Evolutionary conservation across 2,113 vertebrate species (phyloP).

Genomic region (Peucedramus taeniatus): DNA sequence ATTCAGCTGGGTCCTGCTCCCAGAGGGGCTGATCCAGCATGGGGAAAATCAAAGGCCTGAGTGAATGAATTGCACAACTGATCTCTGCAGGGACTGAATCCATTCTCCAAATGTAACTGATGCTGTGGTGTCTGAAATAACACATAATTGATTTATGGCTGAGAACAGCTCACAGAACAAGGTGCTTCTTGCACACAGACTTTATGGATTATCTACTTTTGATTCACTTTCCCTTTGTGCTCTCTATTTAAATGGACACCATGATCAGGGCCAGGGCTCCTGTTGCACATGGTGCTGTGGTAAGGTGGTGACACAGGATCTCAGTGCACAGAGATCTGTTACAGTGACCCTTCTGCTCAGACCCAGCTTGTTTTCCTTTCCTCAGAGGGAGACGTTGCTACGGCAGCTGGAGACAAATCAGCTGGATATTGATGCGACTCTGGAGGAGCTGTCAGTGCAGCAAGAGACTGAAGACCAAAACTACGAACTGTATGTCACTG

Average conservation of each 20-base stretch:
- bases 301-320: slow-evolving; percentile 14
- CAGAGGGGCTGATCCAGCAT: background rate
- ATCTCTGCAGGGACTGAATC: background rate
- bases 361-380: background rate
- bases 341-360: background rate
- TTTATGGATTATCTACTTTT: background rate
- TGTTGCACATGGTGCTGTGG: background rate
- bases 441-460: slow-evolving; percentile 94
- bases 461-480: slow-evolving; percentile 98
- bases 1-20: background rate
- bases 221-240: background rate
- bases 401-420: slow-evolving; percentile 98
- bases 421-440: slow-evolving; percentile 93
- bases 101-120: background rate
- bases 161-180: background rate
- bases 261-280: background rate
- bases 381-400: slow-evolving; percentile 90
- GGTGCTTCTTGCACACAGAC: background rate
- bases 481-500: slow-evolving; percentile 86
- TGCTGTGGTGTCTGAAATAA: background rate
- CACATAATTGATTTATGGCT: background rate
- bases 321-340: background rate
- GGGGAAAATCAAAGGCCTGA: background rate
- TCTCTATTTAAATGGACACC: background rate
- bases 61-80: background rate